Percentiles rank a stretch among this genome's conserved stretches.
Conservation (phyloP, 2,888 invertebrate species). For the Ormyrus labotus region DNA sequence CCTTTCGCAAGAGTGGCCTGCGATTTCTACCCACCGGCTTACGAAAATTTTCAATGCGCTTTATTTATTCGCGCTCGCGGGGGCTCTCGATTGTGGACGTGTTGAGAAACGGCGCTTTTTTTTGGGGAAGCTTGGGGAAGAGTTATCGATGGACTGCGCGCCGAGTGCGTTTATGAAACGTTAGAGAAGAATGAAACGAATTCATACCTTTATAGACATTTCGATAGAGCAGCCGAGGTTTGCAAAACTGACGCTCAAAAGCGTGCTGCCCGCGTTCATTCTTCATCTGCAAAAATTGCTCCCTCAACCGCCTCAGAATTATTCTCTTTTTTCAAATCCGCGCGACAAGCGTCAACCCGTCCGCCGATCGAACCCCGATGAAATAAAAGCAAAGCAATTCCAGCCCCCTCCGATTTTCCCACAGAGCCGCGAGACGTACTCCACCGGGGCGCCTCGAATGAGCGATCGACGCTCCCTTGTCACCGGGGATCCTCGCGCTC, state of each 20-base stretch:
- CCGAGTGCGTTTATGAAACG: too few relatives aligned
- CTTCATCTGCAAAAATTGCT: too few relatives aligned
- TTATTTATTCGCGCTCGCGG: not conserved
- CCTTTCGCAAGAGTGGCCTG: slow-evolving; percentile 6
- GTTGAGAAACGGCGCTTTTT: slow-evolving; percentile 12
- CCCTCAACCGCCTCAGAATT: too few relatives aligned
- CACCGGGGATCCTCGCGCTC: slow-evolving; percentile 55
- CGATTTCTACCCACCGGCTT: slow-evolving; percentile 39
- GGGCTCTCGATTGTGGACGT: slow-evolving; percentile 8
- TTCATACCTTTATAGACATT: too few relatives aligned
- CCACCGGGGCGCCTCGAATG: not conserved
- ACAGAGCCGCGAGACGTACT: not conserved
- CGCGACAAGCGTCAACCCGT: not conserved
- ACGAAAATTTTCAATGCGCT: slow-evolving; percentile 43
- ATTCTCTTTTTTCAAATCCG: too few relatives aligned
- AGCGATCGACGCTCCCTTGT: slow-evolving; percentile 60
- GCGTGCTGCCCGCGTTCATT: too few relatives aligned
- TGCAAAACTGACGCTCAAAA: too few relatives aligned
- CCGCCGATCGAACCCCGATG: not conserved
- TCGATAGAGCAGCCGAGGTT: too few relatives aligned
- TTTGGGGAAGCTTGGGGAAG: not conserved
- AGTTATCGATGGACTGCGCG: too few relatives aligned
- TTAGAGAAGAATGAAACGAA: too few relatives aligned
- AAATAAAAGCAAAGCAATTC: not conserved
- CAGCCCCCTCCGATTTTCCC: not conserved